Evolutionary conservation across 92 coral and sea anemone species (phyloP).

Genomic region (Muricea muricata): DNA sequence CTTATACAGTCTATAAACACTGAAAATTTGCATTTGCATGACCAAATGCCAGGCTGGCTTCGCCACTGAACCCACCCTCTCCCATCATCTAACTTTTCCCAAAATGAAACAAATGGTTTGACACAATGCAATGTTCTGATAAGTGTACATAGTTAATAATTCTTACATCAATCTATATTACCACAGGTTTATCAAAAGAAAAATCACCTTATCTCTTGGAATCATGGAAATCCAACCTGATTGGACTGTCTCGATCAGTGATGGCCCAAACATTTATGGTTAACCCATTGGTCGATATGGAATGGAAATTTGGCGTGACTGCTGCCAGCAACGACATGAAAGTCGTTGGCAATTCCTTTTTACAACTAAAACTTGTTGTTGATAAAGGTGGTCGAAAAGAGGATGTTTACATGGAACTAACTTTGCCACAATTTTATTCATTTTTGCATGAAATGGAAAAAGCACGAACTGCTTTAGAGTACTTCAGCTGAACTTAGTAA

Average conservation of each 20-base stretch:
- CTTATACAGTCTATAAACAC: too few species aligned
- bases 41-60: too few species aligned
- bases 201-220: constrained; percentile 76
- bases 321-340: constrained; percentile 94
- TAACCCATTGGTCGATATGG: constrained; percentile 97
- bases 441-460: constrained; percentile 98
- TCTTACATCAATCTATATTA: too few species aligned
- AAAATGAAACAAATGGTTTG: too few species aligned
- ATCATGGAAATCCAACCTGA: constrained; percentile 89
- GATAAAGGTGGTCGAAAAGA: constrained; percentile 88
- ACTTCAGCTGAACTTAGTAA: constrained; percentile 70
- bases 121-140: too few species aligned
- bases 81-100: too few species aligned
- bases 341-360: constrained; percentile 95
- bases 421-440: constrained; percentile 97
- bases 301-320: constrained; percentile 99
- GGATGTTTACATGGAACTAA: constrained; percentile 95
- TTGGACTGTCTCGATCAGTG: constrained; percentile 90
- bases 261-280: constrained; percentile 96
- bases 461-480: constrained; percentile 94
- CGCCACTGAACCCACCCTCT: too few species aligned
- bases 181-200: constrained; percentile 88
- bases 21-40: too few species aligned
- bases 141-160: too few species aligned
- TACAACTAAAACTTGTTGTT: constrained; percentile 92